Percentiles rank a stretch among this genome's conserved stretches.
Conservation (phyloP, 1,140 invertebrate species). For the Magallana gigas region DNA sequence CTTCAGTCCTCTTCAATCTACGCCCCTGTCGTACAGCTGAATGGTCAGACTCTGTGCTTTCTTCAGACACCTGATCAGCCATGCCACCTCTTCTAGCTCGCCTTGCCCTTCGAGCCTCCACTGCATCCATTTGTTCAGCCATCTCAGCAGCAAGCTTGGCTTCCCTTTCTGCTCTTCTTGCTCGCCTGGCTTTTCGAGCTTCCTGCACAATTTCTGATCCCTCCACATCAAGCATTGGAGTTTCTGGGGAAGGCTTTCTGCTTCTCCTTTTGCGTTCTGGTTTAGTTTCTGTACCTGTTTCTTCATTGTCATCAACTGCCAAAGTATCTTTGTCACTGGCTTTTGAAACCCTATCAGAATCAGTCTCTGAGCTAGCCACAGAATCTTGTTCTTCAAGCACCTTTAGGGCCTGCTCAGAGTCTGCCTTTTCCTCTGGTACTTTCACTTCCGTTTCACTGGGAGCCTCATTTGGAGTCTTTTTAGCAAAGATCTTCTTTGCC, state of each 20-base stretch:
- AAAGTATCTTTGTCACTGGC: not conserved
- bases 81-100: slow-evolving; percentile 20
- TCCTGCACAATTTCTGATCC: slow-evolving; percentile 38
- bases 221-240: slow-evolving; percentile 13
- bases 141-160: slow-evolving; percentile 41
- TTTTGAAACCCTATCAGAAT: not conserved
- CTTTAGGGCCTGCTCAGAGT: not conserved
- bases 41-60: slow-evolving; percentile 33
- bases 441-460: not conserved
- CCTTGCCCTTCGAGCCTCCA: slow-evolving; percentile 32
- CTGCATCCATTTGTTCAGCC: slow-evolving; percentile 38
- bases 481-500: not conserved
- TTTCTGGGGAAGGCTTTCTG: slow-evolving; percentile 34
- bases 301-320: not conserved
- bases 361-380: slow-evolving; percentile 11
- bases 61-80: slow-evolving; percentile 9
- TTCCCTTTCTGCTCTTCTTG: slow-evolving; percentile 37
- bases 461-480: not conserved
- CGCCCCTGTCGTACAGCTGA: not conserved
- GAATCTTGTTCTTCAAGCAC: slow-evolving; percentile 8
- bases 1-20: slow-evolving; percentile 13
- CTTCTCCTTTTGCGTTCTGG: slow-evolving; percentile 38
- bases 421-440: not conserved
- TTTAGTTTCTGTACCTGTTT: not conserved
- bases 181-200: slow-evolving; percentile 33